Conservation (phyloP, 2,113 vertebrate genomes). For the Synodontis membranacea region DNA sequence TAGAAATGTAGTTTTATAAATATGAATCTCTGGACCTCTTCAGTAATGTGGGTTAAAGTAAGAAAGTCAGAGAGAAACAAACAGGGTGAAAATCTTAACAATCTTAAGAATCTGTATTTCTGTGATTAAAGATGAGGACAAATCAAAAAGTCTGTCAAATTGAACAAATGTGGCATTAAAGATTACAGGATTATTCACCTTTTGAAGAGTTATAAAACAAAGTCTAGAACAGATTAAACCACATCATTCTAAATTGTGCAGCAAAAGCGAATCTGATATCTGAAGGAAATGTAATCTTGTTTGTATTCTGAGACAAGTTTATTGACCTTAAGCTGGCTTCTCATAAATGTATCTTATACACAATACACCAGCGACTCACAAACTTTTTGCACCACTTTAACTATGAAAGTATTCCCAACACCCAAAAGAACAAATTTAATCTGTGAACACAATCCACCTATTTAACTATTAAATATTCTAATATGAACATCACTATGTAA, state of each 20-base stretch:
- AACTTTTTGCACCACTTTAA: background rate
- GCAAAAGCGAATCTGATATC: background rate
- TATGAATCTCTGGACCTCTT: background rate
- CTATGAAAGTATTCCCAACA: background rate
- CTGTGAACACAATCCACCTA: background rate
- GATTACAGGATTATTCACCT: background rate
- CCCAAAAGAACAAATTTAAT: background rate
- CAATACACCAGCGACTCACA: background rate
- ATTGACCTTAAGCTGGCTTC: background rate
- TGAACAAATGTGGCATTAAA: background rate
- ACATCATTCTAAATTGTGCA: background rate
- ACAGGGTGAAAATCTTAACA: background rate
- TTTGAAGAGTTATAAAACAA: background rate
- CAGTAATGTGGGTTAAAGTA: too few relatives aligned
- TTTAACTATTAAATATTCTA: background rate
- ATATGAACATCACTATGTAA: conserved; percentile 10
- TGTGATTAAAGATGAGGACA: background rate
- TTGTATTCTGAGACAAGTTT: background rate
- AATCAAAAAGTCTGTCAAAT: background rate
- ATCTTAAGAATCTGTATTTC: background rate
- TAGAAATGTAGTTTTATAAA: background rate
- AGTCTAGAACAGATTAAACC: background rate
- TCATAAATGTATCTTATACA: background rate
- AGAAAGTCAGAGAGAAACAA: background rate
- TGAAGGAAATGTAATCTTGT: background rate